A percentile compares a stretch with the other conserved stretches of the same genome.
Conservation (phyloP, 1,140 invertebrate species). For the Batillaria attramentaria region DNA sequence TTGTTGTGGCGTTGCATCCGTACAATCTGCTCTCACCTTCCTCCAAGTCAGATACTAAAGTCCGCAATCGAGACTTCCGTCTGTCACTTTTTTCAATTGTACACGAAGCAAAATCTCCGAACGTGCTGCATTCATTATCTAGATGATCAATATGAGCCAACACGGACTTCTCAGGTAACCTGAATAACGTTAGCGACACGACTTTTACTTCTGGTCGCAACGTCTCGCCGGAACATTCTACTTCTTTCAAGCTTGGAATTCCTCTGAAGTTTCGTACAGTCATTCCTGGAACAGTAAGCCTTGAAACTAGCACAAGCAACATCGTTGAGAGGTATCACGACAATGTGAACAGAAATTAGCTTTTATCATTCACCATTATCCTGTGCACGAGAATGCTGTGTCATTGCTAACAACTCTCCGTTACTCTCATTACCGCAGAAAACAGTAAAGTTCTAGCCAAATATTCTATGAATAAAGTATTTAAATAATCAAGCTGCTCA, state of each 20-base stretch:
- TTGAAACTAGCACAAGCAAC: no score
- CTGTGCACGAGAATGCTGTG: no score
- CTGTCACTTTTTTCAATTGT: not conserved
- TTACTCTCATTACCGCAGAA: no score
- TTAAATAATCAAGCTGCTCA: no score
- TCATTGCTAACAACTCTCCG: no score
- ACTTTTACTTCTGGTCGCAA: constrained; percentile 19
- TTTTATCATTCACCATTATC: not conserved
- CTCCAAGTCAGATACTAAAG: constrained; percentile 17
- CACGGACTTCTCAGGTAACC: not conserved
- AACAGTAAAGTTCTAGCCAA: no score
- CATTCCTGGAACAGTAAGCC: constrained; percentile 12
- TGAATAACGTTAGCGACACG: constrained; percentile 6
- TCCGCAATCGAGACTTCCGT: constrained; percentile 9
- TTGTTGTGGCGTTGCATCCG: constrained; percentile 3
- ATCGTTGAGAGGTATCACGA: no score
- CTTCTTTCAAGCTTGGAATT: constrained; percentile 8
- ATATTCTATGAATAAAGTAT: no score
- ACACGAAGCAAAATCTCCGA: constrained; percentile 6
- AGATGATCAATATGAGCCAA: not conserved
- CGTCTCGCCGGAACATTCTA: not conserved
- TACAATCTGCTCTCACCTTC: constrained; percentile 24
- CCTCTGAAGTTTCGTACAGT: not conserved
- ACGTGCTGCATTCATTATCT: constrained; percentile 21
- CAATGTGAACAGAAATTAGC: no score